Base-by-base conservation (phyloP, 2,797 vertebrate genomes). In the Knipowitschia caucasica region DNA sequence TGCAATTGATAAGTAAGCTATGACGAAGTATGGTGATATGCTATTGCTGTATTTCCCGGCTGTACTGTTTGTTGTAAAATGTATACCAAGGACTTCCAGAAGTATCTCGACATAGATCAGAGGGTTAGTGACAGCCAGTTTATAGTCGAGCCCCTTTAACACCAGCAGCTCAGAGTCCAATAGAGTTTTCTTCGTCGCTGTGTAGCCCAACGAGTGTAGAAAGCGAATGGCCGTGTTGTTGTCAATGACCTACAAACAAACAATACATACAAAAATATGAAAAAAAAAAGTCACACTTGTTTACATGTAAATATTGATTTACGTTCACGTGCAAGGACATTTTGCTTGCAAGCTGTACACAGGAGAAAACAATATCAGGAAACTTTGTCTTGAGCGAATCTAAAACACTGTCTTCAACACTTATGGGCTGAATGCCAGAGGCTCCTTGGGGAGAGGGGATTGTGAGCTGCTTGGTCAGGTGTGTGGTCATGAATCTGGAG, bases 271-370 rank as follows among this genome's bases (percentile, higher is more conserved):
- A 17, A 1, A 27, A 7, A 18, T 27, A 21, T 30, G 11, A 20
- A 47, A 20, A 45, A 45, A 3, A 27, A 45, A 17, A 27, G 5
- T 1, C 5, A 17, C 27, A 31, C n/a, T 5, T 30, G 26, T 10
- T 31, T 1, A 33, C 18, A 33, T 12, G 12, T 3, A 30, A 11
- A 30, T 2, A 1, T 9, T 8, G 7, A 74, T 92, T 85, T 86
- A 97, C 96, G 0, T 78, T 86, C 33, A 84, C 86, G 62, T 92
- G 90, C 46, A 93, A 85, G 40, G 91, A 92, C 50, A 98, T 74
- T 72, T 99, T 98, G 89, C 94, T 98, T 0, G 94, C 94, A n/a
- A 98, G 86, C 73, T 96, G 96, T 27, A 98, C 34, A 12, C 93
- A 95, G 0, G 95, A 92, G 65, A 95, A 87, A 7, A 96, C 62